phyloP scores from a whole-genome alignment of 2,113 vertebrate genomes.

The Dasyornis broadbenti region DNA sequence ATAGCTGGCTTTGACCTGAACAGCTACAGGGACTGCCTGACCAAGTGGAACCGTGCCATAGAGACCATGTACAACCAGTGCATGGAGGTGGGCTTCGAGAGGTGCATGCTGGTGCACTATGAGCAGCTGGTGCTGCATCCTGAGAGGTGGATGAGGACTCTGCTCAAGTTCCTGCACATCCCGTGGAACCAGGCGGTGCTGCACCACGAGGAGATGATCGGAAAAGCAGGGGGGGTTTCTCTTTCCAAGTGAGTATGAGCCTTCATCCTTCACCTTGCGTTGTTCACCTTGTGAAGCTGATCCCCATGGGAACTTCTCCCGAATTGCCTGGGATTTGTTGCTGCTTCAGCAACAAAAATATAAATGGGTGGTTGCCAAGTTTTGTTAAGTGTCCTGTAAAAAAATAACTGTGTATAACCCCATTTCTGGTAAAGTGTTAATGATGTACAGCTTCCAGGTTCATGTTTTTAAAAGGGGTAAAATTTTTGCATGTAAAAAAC shows the following conservation, averaged over 20 bases:
- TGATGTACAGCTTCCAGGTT: no score
- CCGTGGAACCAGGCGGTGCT: conserved; percentile 92
- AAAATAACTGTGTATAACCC: no score
- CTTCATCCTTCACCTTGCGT: background rate
- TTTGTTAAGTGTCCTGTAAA: no score
- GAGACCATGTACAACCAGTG: conserved; percentile 98
- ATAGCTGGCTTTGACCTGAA: conserved; percentile 95
- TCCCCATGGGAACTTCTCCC: no score
- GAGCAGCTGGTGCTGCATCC: conserved; percentile 94
- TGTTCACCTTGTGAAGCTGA: no score
- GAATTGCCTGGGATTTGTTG: no score
- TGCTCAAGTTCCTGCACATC: conserved; percentile 89
- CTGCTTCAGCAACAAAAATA: no score
- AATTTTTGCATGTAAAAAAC: background rate
- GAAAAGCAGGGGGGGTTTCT: conserved; percentile 94
- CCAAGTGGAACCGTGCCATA: conserved; percentile 96
- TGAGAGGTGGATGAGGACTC: conserved; percentile 91
- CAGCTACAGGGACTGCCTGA: conserved; percentile 95
- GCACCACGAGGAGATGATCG: conserved; percentile 96
- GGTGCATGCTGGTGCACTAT: conserved; percentile 89
- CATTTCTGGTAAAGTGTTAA: no score
- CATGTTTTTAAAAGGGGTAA: no score
- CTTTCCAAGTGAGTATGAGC: conserved; percentile 91
- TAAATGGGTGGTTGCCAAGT: no score
- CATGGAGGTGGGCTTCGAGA: conserved; percentile 83